Conservation (phyloP, 2,797 vertebrate genomes). For the Danio jaintianensis region DNA sequence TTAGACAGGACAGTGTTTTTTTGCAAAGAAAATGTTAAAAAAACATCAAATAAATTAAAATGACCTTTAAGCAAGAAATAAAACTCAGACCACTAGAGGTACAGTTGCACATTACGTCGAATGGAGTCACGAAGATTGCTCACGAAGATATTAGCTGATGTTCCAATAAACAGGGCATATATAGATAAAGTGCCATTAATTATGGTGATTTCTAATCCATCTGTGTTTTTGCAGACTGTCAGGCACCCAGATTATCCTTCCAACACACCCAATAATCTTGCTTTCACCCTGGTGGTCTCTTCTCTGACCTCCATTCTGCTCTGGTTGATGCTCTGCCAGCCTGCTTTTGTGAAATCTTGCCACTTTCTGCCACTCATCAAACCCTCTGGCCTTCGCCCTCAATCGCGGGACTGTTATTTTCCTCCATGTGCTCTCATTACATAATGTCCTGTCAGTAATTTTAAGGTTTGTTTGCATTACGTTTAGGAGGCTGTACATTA, state of each 20-base stretch:
- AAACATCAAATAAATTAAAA: too few species aligned
- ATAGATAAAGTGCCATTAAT: constrained; percentile 36
- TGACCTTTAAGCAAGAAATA: too few species aligned
- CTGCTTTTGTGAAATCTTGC: constrained; percentile 32
- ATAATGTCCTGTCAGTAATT: constrained; percentile 53
- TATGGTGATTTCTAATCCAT: constrained; percentile 44
- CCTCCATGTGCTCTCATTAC: constrained; percentile 29
- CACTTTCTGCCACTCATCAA: constrained; percentile 34
- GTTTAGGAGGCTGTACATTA: constrained; percentile 56
- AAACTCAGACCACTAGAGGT: background rate
- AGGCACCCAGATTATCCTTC: constrained; percentile 57
- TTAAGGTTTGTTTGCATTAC: constrained; percentile 71
- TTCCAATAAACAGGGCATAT: constrained; percentile 37
- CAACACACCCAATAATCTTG: constrained; percentile 43
- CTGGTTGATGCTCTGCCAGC: constrained; percentile 31
- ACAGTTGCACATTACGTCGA: background rate
- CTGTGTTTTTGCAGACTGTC: constrained; percentile 52
- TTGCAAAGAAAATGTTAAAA: too few species aligned
- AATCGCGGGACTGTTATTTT: constrained; percentile 28
- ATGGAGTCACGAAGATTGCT: too few species aligned
- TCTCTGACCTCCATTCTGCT: constrained; percentile 50
- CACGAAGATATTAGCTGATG: background rate
- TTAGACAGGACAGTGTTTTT: too few species aligned
- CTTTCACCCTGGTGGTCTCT: constrained; percentile 57
- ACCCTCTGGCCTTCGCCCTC: background rate